These are phyloP conservation scores for Spongilla lacustris DNA, from an alignment of 37 sponge, comb jelly and placozoan species.

Conservation along the genomic window DNA sequence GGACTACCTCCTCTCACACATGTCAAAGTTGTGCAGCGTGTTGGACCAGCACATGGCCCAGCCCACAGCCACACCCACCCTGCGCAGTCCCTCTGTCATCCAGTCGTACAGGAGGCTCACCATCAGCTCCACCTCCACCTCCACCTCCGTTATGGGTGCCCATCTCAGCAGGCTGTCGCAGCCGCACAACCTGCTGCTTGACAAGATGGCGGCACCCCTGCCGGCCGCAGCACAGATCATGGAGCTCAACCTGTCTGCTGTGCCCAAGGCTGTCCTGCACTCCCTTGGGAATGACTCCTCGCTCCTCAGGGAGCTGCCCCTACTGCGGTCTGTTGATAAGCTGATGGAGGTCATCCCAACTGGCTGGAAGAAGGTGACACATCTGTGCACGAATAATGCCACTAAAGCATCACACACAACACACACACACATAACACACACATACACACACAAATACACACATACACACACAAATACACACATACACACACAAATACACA, in stretches of 20 bases:
- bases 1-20: slow-evolving; percentile 25
- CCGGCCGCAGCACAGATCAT: not conserved
- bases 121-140: not conserved
- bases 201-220: slow-evolving; percentile 41
- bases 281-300: not conserved
- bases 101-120: not conserved
- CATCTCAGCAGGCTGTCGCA: not conserved
- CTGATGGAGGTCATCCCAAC: slow-evolving; percentile 29
- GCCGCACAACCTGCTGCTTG: not conserved
- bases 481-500: not conserved
- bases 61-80: not conserved
- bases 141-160: not conserved
- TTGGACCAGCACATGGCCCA: slow-evolving; percentile 11
- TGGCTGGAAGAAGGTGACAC: slow-evolving; percentile 50
- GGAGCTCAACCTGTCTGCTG: slow-evolving; percentile 12
- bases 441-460: not conserved
- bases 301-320: slow-evolving; percentile 10
- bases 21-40: not conserved
- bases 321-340: slow-evolving; percentile 28
- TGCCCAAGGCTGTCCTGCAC: slow-evolving; percentile 7
- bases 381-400: not conserved
- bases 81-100: not conserved
- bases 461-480: not conserved
- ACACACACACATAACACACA: not conserved
- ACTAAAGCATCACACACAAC: not conserved